Base-by-base conservation (phyloP, 2,888 invertebrate genomes). In the Phorcus lineatus region DNA sequence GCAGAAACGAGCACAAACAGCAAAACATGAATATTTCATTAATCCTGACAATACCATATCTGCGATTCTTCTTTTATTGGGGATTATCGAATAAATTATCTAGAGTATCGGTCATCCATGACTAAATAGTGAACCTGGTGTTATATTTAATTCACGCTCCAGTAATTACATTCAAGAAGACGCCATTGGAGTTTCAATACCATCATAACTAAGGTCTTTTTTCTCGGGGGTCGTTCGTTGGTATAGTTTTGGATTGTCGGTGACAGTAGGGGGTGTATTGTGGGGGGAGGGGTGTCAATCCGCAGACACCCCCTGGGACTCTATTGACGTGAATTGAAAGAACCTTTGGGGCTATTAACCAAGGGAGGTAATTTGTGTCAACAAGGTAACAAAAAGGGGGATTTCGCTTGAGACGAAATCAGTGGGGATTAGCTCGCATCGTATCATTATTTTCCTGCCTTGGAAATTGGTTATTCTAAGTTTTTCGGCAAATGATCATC, bases 351-450 rank as follows among this genome's bases (percentile, higher is more conserved):
- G 40, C 36, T 70, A 70, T 70, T 70, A 70, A 70, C 70, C 36
- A 36, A 70, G 70, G 70, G 70, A 40, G 70, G 70, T 70, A 70
- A 70, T 70, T 70, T 70, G 70, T 70, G 70, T 70, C 70, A 70
- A 70, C 70, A 70, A 70, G 70, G 36, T 31, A 36, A 70, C 70
- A 70, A 70, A 31, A 40, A 70, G 70, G 19, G 70, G 36, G 70
- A 70, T 70, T 70, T 36, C 17, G 40, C 3, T 28, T 19, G n/a
- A 31, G 40, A 36, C 40, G 40, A 70, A 31, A 70, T 70, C 70
- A 70, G 36, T 36, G 17, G 70, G 70, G 70, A 70, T 70, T 70
- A 70, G 31, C 70, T 70, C 70, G 70, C 40, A 31, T 70, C 19
- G 70, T 70, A 70, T 70, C 70, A 70, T 70, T 70, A 70, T 70